Evolutionary conservation across 2,797 vertebrate genomes (phyloP), one percentile per base, ranked within the genome.

Genomic region (Eurystomus glaucurus): DNA sequence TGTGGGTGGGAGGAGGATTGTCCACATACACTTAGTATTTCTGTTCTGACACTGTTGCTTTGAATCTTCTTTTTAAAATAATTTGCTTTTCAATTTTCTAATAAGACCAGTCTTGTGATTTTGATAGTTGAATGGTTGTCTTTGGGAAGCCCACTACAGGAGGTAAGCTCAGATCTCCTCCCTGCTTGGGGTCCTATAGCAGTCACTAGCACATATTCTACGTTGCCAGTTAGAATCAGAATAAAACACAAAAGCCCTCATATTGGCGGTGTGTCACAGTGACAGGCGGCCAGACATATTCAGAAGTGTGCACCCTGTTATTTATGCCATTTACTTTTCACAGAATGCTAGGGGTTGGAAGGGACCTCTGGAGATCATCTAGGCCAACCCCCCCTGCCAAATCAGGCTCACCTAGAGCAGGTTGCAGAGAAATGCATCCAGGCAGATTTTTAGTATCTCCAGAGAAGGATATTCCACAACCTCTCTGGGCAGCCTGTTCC

Each of bases 211-310:
- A 19, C 0, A 0, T 48, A 10, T 29, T 54, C 54, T 43, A 7
- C 6, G 1, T 10, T 52, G 14, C 29, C 60, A 37, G n/a, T 48
- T 75, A 46, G 66, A 91, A 25, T 29, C 9, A 8, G 43, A 90
- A 19, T 45, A 26, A 31, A 70, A 23, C 8, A 11, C 46, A 16
- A 2, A 5, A 3, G 3, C 1, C 7, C 51, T 71, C 4, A 0
- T 11, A 2, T 1, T 39, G 60, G 55, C 43, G 18, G 7, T 8
- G 4, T 6, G 14, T n/a, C 61, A 8, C 41, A 25, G 7, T 9
- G 39, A 54, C 41, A 57, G 17, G 66, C 54, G 25, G 6, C n/a
- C 21, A 55, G 58, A 37, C 5, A 13, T 4, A 0, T n/a, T 54
- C 11, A 15, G n/a, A 62, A 68, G 18, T 11, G 2, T 5, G 21